These are phyloP conservation scores for Esox lucius DNA, from an alignment of 2,797 vertebrate genomes.

Conservation along the genomic window DNA sequence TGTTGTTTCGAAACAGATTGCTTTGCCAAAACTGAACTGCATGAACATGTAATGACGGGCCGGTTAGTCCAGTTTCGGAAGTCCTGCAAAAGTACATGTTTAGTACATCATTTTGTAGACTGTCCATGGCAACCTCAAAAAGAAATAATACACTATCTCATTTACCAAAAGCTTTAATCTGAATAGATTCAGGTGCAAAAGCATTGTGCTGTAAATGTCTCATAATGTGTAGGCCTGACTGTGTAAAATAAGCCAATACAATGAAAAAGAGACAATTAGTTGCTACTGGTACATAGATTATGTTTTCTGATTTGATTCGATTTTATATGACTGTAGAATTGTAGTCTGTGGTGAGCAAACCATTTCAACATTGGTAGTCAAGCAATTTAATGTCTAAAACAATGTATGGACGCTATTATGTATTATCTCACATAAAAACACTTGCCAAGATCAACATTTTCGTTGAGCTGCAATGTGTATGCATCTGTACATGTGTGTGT, in stretches of 20 bases:
- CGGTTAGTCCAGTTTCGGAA: background rate
- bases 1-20: background rate
- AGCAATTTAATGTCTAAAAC: conserved; percentile 14
- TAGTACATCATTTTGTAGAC: background rate
- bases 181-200: background rate
- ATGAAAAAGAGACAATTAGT: background rate
- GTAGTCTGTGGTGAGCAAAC: background rate
- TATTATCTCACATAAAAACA: conserved; percentile 15
- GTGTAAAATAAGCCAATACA: background rate
- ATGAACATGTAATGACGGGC: background rate
- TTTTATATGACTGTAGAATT: background rate
- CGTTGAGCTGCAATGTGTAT: conserved; percentile 13
- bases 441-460: conserved; percentile 15
- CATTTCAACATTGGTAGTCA: background rate
- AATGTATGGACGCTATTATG: conserved; percentile 15
- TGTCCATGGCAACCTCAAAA: background rate
- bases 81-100: background rate
- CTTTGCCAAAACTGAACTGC: background rate
- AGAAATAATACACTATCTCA: background rate
- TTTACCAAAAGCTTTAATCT: background rate
- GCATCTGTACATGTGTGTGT: background rate
- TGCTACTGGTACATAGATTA: background rate
- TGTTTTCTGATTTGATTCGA: background rate
- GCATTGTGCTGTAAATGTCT: background rate
- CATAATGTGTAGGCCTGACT: background rate